Percentiles rank a stretch among this genome's conserved stretches.
Evolutionary conservation across 2,888 invertebrate genomes (phyloP).

Genomic region (Machimus rusticus): DNA sequence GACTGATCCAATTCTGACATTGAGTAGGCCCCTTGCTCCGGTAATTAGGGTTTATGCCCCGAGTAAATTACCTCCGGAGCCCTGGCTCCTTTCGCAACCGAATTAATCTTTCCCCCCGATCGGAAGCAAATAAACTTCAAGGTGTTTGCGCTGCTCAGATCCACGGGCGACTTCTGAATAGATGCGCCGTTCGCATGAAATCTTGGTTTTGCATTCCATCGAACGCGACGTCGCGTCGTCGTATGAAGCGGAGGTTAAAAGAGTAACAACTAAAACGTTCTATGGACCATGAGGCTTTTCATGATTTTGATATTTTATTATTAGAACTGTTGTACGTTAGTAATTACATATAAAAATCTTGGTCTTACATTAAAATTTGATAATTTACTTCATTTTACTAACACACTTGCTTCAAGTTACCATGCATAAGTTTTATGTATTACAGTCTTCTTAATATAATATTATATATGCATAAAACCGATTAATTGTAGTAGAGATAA

Average conservation of each 20-base stretch:
- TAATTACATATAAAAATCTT: too few species aligned
- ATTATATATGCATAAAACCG: too few species aligned
- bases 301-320: too few species aligned
- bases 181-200: neutral
- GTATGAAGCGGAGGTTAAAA: neutral
- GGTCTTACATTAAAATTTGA: too few species aligned
- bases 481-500: too few species aligned
- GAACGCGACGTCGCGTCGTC: neutral
- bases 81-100: neutral
- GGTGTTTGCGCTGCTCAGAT: neutral
- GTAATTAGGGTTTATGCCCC: constrained; percentile 12
- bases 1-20: constrained; percentile 32
- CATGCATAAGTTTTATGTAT: too few species aligned
- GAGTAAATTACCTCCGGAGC: neutral
- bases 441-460: too few species aligned
- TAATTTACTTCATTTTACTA: too few species aligned
- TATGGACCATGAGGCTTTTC: too few species aligned
- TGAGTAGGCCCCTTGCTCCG: constrained; percentile 5
- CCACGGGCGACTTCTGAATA: neutral
- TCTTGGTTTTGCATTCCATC: neutral
- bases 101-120: constrained; percentile 4
- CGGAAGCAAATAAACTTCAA: constrained; percentile 5
- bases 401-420: too few species aligned
- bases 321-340: too few species aligned
- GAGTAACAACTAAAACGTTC: too few species aligned